A percentile compares a stretch with the other conserved stretches of the same genome.
These are phyloP conservation scores for Oncorhynchus keta DNA, from an alignment of 2,113 vertebrate genomes.

Conservation along the genomic window DNA sequence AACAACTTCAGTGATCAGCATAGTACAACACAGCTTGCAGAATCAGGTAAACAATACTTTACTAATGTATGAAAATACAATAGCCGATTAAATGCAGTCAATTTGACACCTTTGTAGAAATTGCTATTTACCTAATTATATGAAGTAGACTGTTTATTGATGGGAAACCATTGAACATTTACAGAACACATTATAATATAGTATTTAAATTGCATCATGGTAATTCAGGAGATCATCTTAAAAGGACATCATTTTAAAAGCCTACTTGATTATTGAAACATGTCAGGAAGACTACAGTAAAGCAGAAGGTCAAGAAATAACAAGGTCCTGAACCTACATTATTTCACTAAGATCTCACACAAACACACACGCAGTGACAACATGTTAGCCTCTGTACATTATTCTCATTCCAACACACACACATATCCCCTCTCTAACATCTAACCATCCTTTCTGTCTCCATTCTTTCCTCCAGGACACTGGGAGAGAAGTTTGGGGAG, in stretches of 20 bases:
- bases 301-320: neutral
- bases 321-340: neutral
- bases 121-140: neutral
- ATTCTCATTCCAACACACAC: neutral
- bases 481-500: conserved; percentile 71
- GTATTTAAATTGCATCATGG: too few species aligned
- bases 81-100: neutral
- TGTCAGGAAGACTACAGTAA: too few species aligned
- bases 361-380: neutral
- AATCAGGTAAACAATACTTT: conserved; percentile 50
- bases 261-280: neutral
- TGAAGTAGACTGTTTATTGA: too few species aligned
- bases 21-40: conserved; percentile 36
- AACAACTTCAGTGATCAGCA: conserved; percentile 14
- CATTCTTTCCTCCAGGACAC: conserved; percentile 52
- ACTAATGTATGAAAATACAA: neutral
- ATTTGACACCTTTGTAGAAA: neutral
- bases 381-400: too few species aligned
- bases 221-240: too few species aligned
- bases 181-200: too few species aligned
- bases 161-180: neutral
- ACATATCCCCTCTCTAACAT: neutral
- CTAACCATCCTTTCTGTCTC: conserved; percentile 17
- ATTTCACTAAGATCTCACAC: neutral
- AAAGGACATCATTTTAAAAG: too few species aligned